A percentile compares a stretch with the other conserved stretches of the same genome.
These are phyloP conservation scores for Neodiprion pinetum DNA, from an alignment of 1,140 invertebrate genomes.

Conservation along the genomic window DNA sequence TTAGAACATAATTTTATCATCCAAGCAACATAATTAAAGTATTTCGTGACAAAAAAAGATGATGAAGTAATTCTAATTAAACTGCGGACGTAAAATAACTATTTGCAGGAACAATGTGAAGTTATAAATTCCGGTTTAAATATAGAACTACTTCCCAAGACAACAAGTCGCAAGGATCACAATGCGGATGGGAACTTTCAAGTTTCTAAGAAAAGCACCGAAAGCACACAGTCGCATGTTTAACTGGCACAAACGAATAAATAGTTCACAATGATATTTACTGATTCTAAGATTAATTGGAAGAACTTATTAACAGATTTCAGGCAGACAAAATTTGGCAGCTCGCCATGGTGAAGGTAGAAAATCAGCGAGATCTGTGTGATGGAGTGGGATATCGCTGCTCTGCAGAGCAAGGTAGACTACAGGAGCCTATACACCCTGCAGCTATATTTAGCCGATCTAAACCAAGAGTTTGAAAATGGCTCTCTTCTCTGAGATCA, in stretches of 20 bases:
- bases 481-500: conserved; percentile 44
- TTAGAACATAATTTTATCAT: neutral
- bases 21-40: no score
- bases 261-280: neutral
- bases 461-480: conserved; percentile 62
- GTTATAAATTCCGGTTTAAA: neutral
- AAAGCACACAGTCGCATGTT: neutral
- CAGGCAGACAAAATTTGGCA: conserved; percentile 40
- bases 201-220: neutral
- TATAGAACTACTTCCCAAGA: neutral
- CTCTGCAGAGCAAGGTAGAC: conserved; percentile 47
- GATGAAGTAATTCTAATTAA: neutral
- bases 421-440: conserved; percentile 52
- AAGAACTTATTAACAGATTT: conserved; percentile 30
- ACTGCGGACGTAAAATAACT: no score
- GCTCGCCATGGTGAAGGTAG: conserved; percentile 39
- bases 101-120: neutral
- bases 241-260: neutral
- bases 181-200: neutral
- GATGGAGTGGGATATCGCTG: conserved; percentile 42
- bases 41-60: neutral
- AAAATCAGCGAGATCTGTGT: conserved; percentile 48
- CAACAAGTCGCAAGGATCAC: neutral
- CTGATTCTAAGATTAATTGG: neutral
- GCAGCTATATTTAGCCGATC: conserved; percentile 58